These are phyloP conservation scores for Catharus fuscescens DNA, from an alignment of 2,113 vertebrate species.

Conservation along the genomic window DNA sequence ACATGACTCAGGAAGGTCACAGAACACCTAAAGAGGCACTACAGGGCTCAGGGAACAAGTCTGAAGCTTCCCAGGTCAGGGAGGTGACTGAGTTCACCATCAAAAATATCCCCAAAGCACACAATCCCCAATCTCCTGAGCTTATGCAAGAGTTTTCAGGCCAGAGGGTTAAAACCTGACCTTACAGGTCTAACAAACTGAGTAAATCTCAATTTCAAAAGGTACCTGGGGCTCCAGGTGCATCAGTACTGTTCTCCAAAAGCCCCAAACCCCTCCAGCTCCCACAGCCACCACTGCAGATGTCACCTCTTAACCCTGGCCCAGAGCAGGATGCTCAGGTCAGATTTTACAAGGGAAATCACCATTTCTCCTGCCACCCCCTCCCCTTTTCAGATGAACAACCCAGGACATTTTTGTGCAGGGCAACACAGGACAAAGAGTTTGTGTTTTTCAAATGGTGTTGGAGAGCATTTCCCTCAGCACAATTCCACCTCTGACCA, in stretches of 20 bases:
- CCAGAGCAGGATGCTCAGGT: not conserved
- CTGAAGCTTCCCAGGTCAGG: not conserved
- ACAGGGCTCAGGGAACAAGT: fast-evolving
- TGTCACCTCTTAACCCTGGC: not conserved
- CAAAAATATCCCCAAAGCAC: not conserved
- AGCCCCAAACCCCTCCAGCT: not conserved
- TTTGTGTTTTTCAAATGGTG: not conserved
- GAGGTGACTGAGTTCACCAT: not conserved
- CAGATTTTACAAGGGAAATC: not conserved
- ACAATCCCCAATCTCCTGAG: not conserved
- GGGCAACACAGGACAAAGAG: not conserved
- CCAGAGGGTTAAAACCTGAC: not conserved
- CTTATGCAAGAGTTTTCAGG: not conserved
- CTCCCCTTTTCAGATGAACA: not conserved
- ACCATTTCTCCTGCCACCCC: not conserved
- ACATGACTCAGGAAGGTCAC: not conserved
- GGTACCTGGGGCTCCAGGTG: not conserved
- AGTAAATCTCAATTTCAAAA: not conserved
- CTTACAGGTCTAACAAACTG: not conserved
- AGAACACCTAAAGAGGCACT: not conserved
- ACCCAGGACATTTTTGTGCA: not conserved
- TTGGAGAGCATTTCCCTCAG: not conserved
- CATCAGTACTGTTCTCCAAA: fast-evolving
- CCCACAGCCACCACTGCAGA: not conserved
- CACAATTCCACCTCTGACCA: not conserved